Evolutionary conservation across 2,888 invertebrate species (phyloP), one percentile per base, ranked within the genome.

Genomic region (Timema cristinae): DNA sequence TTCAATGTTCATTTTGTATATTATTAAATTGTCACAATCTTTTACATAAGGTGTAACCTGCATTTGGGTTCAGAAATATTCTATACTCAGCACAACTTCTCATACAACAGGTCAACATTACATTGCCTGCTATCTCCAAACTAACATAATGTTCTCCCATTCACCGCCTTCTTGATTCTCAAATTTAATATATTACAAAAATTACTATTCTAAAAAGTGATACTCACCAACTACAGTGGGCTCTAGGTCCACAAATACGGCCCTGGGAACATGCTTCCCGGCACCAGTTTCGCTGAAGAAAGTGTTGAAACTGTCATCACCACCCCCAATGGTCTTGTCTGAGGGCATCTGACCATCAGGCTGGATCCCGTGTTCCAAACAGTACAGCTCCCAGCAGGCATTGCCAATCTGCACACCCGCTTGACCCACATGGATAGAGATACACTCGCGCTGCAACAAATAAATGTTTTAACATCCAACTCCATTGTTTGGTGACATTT

Each of bases 311-410:
- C 94, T 94, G 84, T 96, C 95, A 81, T 97, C 97, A 73, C 94
- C 93, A 76, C 93, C 93, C 69, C 94, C 95, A 76, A 94, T 89
- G 81, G 93, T 92, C 85, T 94, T 95, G 85, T 95, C 95, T 72
- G 93, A 91, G 78, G 96, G 96, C 94, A 95, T 95, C 85, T 94
- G 92, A 78, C 95, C 95, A 83, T 95, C 94, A 77, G 94, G 94
- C 85, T 94, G 94, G 86, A 95, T 95, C 78, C 93, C 93, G 84
- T 93, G 93, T 84, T 93, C 93, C 81, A 93, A 85, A 83, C 93
- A 93, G 85, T 93, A 93, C 77, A 93, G 85, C 82, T 93, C 93
- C 93, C 93, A 93, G 84, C 93, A 93, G 84, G 93, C 93, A 81
- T 94, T 94, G 80, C 93, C 93, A 81, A 93, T 94, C 85, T 94